Evolutionary conservation across 2,113 vertebrate genomes (phyloP).

Genomic region (Chaetops frenatus): DNA sequence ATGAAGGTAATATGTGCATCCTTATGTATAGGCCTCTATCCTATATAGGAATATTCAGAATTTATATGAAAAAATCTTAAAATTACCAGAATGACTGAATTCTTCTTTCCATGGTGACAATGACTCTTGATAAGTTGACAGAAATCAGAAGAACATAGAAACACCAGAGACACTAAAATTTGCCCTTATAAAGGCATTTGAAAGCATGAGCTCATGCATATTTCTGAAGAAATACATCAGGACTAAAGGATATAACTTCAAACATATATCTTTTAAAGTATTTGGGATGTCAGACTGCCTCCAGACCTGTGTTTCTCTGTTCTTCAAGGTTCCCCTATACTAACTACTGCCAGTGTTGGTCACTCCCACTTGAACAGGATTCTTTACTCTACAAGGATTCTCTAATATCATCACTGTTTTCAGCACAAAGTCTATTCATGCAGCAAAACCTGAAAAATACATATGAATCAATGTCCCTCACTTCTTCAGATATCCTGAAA

Average conservation of each 20-base stretch:
- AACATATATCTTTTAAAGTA: background rate
- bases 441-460: background rate
- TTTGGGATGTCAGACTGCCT: background rate
- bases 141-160: background rate
- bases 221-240: background rate
- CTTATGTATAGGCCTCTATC: background rate
- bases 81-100: background rate
- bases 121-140: background rate
- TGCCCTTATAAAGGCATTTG: background rate
- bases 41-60: background rate
- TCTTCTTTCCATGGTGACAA: background rate
- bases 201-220: background rate
- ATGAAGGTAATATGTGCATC: background rate
- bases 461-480: background rate
- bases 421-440: background rate
- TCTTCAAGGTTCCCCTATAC: background rate
- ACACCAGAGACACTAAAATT: background rate
- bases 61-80: background rate
- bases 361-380: background rate
- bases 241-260: background rate
- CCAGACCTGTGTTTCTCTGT: background rate
- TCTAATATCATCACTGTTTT: background rate
- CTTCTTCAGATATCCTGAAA: background rate
- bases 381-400: background rate
- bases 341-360: background rate